A percentile compares a stretch with the other conserved stretches of the same genome.
phyloP scores from a whole-genome alignment of 2,797 vertebrate genomes.

The Bovichtus diacanthus region DNA sequence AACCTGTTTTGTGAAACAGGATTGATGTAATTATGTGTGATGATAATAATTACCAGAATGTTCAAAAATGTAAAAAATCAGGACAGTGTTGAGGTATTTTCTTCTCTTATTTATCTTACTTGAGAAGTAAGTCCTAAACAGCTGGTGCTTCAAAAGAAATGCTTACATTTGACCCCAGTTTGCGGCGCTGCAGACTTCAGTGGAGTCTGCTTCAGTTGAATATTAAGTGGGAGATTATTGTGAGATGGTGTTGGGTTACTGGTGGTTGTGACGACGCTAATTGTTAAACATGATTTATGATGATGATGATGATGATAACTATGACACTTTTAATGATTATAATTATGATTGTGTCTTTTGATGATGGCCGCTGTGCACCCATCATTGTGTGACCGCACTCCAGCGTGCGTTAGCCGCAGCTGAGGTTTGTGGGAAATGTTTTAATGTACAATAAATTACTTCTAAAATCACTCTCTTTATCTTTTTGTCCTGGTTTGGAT shows the following conservation, averaged over 20 bases:
- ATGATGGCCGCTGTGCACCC: slow-evolving; percentile 71
- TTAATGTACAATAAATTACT: slow-evolving; percentile 85
- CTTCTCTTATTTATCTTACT: slow-evolving; percentile 10
- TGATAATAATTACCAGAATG: neutral
- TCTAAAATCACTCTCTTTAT: slow-evolving; percentile 49
- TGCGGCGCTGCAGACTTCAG: slow-evolving; percentile 48
- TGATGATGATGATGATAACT: slow-evolving; percentile 50
- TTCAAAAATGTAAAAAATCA: slow-evolving; percentile 51
- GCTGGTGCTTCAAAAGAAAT: slow-evolving; percentile 23
- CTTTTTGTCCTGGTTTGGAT: slow-evolving; percentile 24
- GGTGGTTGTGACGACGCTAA: slow-evolving; percentile 48
- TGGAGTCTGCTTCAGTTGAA: slow-evolving; percentile 43
- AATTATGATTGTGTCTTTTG: slow-evolving; percentile 78
- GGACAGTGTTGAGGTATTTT: slow-evolving; percentile 10
- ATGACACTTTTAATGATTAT: slow-evolving; percentile 73
- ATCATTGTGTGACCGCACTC: slow-evolving; percentile 73
- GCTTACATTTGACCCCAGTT: slow-evolving; percentile 49
- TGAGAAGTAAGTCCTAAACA: slow-evolving; percentile 2
- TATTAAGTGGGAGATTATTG: slow-evolving; percentile 58
- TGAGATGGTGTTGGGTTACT: slow-evolving; percentile 55
- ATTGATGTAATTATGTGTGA: slow-evolving; percentile 15
- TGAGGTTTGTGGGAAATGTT: slow-evolving; percentile 80
- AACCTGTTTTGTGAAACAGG: neutral
- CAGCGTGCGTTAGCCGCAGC: slow-evolving; percentile 71
- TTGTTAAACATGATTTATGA: slow-evolving; percentile 55